A percentile compares a stretch with the other conserved stretches of the same genome.
Conservation (phyloP, 2,797 vertebrate species). For the Artibeus lituratus region DNA sequence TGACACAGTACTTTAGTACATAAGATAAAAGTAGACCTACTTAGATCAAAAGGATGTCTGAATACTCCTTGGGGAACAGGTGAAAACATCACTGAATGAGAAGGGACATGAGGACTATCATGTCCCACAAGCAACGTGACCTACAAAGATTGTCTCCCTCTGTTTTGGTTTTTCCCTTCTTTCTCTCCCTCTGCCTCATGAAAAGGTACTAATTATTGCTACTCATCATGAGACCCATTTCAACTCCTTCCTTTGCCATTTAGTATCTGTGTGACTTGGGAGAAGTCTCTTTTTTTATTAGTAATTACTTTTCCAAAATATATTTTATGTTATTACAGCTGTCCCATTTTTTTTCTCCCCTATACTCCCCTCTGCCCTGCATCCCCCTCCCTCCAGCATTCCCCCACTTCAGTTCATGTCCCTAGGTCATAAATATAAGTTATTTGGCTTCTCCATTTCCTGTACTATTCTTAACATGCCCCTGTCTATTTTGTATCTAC, state of each 20-base stretch:
- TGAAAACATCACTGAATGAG: rapidly evolving
- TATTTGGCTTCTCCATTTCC: no score
- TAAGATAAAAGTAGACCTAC: not conserved
- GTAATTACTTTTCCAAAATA: no score
- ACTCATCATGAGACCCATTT: not conserved
- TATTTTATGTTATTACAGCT: no score
- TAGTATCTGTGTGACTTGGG: not conserved
- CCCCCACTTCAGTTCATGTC: no score
- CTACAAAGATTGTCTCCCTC: not conserved
- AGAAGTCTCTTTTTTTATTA: not conserved
- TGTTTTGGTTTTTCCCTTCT: not conserved
- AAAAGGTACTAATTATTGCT: not conserved
- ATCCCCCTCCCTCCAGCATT: no score
- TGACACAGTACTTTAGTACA: not conserved
- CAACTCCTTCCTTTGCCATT: not conserved
- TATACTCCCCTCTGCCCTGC: no score
- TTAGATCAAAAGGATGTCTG: not conserved
- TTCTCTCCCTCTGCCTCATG: not conserved
- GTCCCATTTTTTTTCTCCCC: no score
- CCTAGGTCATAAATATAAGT: no score
- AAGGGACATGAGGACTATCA: not conserved
- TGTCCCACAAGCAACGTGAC: not conserved
- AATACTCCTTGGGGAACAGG: not conserved
- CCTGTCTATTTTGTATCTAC: no score
- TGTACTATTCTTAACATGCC: no score